Percentiles rank a stretch among this genome's conserved stretches.
phyloP scores from a whole-genome alignment of 2,888 invertebrate genomes.

The Galeopsomyia nigrocyanea region DNA sequence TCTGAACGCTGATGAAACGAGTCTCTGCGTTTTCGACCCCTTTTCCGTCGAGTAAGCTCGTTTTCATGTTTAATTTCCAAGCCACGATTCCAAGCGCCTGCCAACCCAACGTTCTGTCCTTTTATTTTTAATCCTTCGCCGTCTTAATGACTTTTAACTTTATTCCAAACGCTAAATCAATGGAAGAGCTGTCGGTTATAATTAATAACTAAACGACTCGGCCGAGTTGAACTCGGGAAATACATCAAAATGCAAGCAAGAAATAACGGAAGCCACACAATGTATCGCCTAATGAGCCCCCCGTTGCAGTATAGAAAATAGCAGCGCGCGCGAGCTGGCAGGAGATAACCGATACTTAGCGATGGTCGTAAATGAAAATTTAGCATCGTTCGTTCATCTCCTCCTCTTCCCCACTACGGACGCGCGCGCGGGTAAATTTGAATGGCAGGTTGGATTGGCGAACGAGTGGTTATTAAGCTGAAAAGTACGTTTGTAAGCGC shows the following conservation, averaged over 20 bases:
- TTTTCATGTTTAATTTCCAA: constrained; percentile 35
- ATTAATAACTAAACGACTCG: constrained; percentile 4
- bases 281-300: too few relatives aligned
- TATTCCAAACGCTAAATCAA: not conserved
- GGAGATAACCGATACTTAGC: constrained; percentile 12
- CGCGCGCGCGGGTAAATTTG: constrained; percentile 9
- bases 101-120: constrained; percentile 4
- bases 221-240: not conserved
- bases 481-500: constrained; percentile 50
- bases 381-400: constrained; percentile 6
- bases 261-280: not conserved
- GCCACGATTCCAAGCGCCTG: constrained; percentile 7
- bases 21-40: constrained; percentile 25
- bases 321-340: too few relatives aligned
- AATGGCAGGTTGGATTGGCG: constrained; percentile 7
- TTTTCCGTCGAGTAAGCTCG: constrained; percentile 25
- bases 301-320: not conserved
- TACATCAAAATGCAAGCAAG: not conserved
- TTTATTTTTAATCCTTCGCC: constrained; percentile 11
- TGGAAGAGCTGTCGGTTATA: not conserved
- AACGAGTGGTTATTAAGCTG: constrained; percentile 51
- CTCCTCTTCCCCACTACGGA: too few relatives aligned
- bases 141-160: not conserved
- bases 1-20: constrained; percentile 55
- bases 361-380: constrained; percentile 36